Base-by-base conservation (phyloP, 1,140 invertebrate species). In the Glossosoma conforme region DNA sequence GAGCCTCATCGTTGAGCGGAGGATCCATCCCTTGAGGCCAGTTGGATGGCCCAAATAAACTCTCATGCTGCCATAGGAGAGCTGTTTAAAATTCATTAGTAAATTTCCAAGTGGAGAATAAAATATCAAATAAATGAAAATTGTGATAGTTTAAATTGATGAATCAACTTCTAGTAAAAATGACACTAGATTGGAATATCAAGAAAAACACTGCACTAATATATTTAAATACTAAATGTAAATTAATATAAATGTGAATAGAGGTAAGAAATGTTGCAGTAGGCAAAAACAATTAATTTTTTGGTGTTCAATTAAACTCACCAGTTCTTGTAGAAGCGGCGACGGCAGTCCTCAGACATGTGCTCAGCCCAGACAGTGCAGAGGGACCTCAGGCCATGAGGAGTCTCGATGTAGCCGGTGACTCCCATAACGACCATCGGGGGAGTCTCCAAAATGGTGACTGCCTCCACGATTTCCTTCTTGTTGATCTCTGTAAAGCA, bases 261-360 rank as follows among this genome's bases (percentile, higher is more conserved):
- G 6, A 45, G 11, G 11, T 11, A 37, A 20, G 2, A 11, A 14
- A 3, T 20, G 35, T 24, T 37, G 21, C 14, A 47, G 33, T 4
- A 47, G 19, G n/a, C 8, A n/a, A 13, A 11, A 10, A 43, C 18
- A 32, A 20, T 11, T 14, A 44, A 36, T 42, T 42, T 44, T 9
- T n/a, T n/a, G n/a, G n/a, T n/a, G n/a, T n/a, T n/a, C n/a, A n/a
- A n/a, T 35, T 44, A 60, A 61, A 74, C 73, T 78, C 84, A 99
- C 97, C 97, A 99, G 77, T 99, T 99, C 81, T 98, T 99, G 80
- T 99, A 99, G 80, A 99, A 98, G 61, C 97, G 83, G 67, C 97
- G 86, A 60, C 91, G 85, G 70, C 94, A 98, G 66, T 99, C 97
- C 76, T 99, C 97, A 30, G 91, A 91, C 62, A 99, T 79, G 82